A percentile compares a stretch with the other conserved stretches of the same genome.
Evolutionary conservation across 2,113 vertebrate species (phyloP).

Genomic region (Amphiprion ocellaris): DNA sequence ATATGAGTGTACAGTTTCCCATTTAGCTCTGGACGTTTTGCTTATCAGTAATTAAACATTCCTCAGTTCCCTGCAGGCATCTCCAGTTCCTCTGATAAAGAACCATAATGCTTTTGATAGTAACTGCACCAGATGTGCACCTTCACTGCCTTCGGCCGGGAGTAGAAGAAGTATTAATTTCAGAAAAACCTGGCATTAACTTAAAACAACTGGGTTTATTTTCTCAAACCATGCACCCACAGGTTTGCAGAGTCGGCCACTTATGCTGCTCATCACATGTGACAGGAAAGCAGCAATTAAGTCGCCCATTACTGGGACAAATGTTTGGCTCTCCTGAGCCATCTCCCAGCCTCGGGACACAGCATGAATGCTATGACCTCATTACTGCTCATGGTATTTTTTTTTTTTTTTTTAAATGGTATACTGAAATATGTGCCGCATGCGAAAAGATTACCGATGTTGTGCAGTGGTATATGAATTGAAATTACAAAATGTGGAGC

Average conservation of each 20-base stretch:
- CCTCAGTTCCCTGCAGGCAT: constrained; percentile 51
- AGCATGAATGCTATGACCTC: constrained; percentile 24
- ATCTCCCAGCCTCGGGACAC: constrained; percentile 35
- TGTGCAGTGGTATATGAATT: not conserved
- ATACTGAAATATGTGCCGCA: no score
- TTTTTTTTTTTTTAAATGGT: not conserved
- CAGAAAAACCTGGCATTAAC: not conserved
- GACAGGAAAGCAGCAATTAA: constrained; percentile 54
- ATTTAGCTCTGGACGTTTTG: constrained; percentile 46
- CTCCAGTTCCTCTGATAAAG: constrained; percentile 71
- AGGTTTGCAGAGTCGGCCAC: constrained; percentile 15
- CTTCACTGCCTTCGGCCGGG: constrained; percentile 3
- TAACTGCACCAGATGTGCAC: not conserved
- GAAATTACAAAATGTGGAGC: no score
- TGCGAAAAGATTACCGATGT: no score
- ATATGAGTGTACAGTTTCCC: constrained; percentile 54
- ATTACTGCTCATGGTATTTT: constrained; percentile 7
- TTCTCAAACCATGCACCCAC: not conserved
- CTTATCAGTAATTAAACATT: constrained; percentile 77
- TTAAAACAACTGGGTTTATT: not conserved
- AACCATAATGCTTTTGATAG: constrained; percentile 33
- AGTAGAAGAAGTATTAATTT: constrained; percentile 7
- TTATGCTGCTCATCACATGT: constrained; percentile 40
- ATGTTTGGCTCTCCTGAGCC: not conserved
- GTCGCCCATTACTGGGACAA: constrained; percentile 57